These are phyloP conservation scores for Machaerirhynchus nigripectus DNA, from an alignment of 2,113 vertebrate genomes.

Conservation along the genomic window DNA sequence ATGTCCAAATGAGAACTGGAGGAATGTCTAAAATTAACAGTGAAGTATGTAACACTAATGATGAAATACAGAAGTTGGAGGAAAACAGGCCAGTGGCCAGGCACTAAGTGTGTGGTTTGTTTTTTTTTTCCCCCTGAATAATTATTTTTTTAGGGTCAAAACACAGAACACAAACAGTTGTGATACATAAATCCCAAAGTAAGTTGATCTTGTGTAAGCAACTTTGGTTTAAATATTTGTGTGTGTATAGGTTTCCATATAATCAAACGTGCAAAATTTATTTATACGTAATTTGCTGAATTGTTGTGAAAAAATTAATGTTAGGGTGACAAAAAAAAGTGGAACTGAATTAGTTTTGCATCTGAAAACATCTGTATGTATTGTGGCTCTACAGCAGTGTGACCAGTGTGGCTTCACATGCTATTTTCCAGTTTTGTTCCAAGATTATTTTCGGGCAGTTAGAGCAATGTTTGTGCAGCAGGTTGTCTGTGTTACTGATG, in stretches of 20 bases:
- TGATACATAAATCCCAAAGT: neutral
- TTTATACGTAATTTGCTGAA: neutral
- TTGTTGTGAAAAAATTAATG: neutral
- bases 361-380: neutral
- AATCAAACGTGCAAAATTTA: neutral
- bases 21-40: conserved; percentile 9
- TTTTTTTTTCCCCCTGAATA: neutral
- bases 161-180: neutral
- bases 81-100: neutral
- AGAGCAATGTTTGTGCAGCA: neutral
- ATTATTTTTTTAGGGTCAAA: neutral
- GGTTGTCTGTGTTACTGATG: neutral
- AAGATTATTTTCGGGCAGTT: neutral
- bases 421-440: neutral
- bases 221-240: neutral
- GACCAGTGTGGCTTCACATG: neutral
- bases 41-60: neutral
- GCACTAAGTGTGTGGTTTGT: neutral
- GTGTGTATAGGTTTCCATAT: neutral
- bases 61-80: neutral
- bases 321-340: neutral
- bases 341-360: neutral
- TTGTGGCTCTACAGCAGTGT: fast-evolving
- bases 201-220: neutral
- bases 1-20: neutral